phyloP scores from a whole-genome alignment of 2,888 invertebrate genomes.

The Hypomecis atomaria region DNA sequence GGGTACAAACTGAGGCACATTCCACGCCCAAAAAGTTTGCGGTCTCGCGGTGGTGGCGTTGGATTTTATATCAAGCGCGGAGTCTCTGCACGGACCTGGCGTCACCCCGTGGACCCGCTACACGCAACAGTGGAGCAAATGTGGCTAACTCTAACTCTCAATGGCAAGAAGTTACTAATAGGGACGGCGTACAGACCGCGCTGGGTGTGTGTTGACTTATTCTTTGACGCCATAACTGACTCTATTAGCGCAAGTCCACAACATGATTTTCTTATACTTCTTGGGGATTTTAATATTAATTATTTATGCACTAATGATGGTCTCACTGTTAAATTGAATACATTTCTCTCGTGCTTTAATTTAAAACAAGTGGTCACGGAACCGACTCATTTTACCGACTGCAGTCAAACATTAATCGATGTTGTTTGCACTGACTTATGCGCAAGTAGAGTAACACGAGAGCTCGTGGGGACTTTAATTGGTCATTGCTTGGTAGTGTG shows the following conservation, averaged over 20 bases:
- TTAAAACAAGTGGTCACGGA: slow-evolving; percentile 1
- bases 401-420: slow-evolving; percentile 9
- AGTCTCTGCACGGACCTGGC: neutral
- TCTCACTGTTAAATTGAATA: no score
- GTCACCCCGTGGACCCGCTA: no score
- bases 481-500: slow-evolving; percentile 10
- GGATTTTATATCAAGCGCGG: slow-evolving; percentile 36
- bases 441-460: neutral
- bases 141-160: slow-evolving; percentile 18
- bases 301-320: no score
- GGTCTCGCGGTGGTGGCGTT: slow-evolving; percentile 37
- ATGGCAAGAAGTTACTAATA: slow-evolving; percentile 2
- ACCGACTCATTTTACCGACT: slow-evolving; percentile 13
- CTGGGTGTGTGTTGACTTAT: slow-evolving; percentile 27
- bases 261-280: slow-evolving; percentile 17
- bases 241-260: slow-evolving; percentile 8
- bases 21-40: neutral
- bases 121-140: slow-evolving; percentile 23
- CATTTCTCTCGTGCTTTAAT: slow-evolving; percentile 14
- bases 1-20: slow-evolving; percentile 8
- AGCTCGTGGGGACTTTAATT: neutral
- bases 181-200: slow-evolving; percentile 35
- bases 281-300: no score
- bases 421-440: slow-evolving; percentile 8
- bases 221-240: slow-evolving; percentile 27